These are phyloP conservation scores for Chrysina gloriosa DNA, from an alignment of 2,888 invertebrate species.

Conservation along the genomic window DNA sequence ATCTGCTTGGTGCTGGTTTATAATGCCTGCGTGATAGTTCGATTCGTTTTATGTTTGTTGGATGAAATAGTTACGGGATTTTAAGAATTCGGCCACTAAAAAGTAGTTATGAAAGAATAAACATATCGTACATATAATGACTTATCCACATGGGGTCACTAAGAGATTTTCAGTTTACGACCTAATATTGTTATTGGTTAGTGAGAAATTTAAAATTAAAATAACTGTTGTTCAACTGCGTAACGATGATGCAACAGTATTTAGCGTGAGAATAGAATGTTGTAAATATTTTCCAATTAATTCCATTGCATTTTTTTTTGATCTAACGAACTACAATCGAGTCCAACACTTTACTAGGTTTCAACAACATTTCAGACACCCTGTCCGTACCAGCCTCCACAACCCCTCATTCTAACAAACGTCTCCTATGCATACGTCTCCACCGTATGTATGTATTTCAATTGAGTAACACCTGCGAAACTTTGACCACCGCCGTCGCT, in stretches of 20 bases:
- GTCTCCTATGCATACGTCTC: background rate
- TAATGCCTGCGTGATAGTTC: conserved; percentile 12
- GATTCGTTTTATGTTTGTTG: conserved; percentile 23
- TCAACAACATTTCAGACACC: background rate
- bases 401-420: background rate
- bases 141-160: too few relatives aligned
- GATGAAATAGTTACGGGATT: background rate
- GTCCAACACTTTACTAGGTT: background rate
- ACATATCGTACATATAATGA: background rate
- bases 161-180: background rate
- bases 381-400: background rate
- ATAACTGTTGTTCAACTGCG: too few relatives aligned
- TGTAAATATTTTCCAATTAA: too few relatives aligned
- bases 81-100: background rate
- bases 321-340: too few relatives aligned
- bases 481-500: conserved; percentile 52
- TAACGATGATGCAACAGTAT: too few relatives aligned
- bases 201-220: too few relatives aligned
- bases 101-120: background rate
- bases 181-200: conserved; percentile 28
- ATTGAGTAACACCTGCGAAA: conserved; percentile 60
- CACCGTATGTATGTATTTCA: conserved; percentile 9
- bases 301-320: too few relatives aligned
- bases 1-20: conserved; percentile 25
- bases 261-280: too few relatives aligned